phyloP scores from a whole-genome alignment of 2,888 invertebrate species.

The Rhimphoctona megacephalus region DNA sequence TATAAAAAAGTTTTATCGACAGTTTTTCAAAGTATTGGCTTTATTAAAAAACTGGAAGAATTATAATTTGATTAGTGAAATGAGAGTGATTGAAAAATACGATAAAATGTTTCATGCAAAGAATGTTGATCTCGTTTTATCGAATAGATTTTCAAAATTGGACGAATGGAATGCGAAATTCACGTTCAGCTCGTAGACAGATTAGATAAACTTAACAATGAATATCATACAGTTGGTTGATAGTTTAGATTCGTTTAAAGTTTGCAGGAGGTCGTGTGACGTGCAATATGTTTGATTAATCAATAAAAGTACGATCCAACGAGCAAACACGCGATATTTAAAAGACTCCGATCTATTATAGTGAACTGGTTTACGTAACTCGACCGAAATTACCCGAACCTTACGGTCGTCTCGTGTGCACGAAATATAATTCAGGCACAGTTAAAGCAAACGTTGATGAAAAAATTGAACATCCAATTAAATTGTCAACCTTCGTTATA shows the following conservation, averaged over 20 bases:
- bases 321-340: slow-evolving; percentile 47
- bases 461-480: not conserved
- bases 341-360: slow-evolving; percentile 8
- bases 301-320: slow-evolving; percentile 48
- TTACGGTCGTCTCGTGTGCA: slow-evolving; percentile 11
- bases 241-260: slow-evolving; percentile 56
- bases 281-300: slow-evolving; percentile 60
- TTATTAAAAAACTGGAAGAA: not conserved
- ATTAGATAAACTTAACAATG: slow-evolving; percentile 55
- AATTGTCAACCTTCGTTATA: not conserved
- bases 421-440: slow-evolving; percentile 8
- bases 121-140: not conserved
- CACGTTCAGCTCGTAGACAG: slow-evolving; percentile 6
- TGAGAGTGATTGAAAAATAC: not conserved
- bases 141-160: slow-evolving; percentile 4
- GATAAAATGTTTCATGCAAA: not conserved
- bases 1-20: not conserved
- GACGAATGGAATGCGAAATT: not conserved
- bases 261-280: slow-evolving; percentile 57
- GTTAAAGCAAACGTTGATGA: slow-evolving; percentile 2
- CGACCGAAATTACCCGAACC: slow-evolving; percentile 27
- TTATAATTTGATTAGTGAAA: not conserved
- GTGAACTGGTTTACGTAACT: slow-evolving; percentile 21
- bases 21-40: not conserved
- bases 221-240: slow-evolving; percentile 23